A percentile compares a stretch with the other conserved stretches of the same genome.
These are phyloP conservation scores for Eulithis prunata DNA, from an alignment of 2,888 invertebrate species.

Conservation along the genomic window DNA sequence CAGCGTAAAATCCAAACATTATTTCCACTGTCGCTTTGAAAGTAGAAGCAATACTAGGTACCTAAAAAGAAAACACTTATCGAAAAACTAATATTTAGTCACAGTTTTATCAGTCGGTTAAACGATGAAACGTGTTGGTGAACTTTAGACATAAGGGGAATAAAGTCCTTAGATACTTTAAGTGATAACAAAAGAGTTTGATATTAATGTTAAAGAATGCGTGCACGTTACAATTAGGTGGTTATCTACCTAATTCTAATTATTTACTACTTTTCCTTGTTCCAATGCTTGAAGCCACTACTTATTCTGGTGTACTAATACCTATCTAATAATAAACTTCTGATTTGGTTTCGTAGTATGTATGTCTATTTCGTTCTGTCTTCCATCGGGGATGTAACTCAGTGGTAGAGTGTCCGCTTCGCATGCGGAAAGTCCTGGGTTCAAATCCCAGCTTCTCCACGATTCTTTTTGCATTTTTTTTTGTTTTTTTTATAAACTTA, in stretches of 20 bases:
- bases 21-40: no score
- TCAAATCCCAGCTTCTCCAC: slow-evolving; percentile 87
- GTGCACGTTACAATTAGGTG: slow-evolving; percentile 9
- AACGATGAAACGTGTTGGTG: background rate
- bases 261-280: slow-evolving; percentile 7
- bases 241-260: background rate
- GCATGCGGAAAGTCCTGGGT: slow-evolving; percentile 87
- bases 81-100: background rate
- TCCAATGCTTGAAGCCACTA: background rate
- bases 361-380: background rate
- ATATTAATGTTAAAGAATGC: slow-evolving; percentile 18
- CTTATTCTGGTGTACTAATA: no score
- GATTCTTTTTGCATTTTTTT: slow-evolving; percentile 12
- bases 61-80: no score
- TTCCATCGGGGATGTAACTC: slow-evolving; percentile 79
- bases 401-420: slow-evolving; percentile 86
- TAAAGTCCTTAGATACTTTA: slow-evolving; percentile 20
- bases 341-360: background rate
- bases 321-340: no score
- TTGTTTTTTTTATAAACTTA: background rate
- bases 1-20: no score
- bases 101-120: background rate
- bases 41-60: no score
- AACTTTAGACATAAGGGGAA: background rate
- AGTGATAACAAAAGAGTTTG: slow-evolving; percentile 22